phyloP scores from a whole-genome alignment of 2,888 invertebrate species.

The Pristionchus fissidentatus region DNA sequence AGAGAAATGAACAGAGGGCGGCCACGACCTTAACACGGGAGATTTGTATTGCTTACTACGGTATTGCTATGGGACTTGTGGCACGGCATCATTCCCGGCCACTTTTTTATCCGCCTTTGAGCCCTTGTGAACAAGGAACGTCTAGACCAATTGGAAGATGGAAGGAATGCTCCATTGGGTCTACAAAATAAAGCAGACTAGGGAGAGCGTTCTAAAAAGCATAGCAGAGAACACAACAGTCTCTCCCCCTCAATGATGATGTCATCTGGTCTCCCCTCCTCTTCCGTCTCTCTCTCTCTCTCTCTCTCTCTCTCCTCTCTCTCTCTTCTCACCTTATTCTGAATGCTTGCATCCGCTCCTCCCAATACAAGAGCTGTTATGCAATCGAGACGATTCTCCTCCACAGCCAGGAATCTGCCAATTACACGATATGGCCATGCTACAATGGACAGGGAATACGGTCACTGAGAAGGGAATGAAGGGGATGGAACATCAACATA shows the following conservation, averaged over 20 bases:
- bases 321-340: constrained; percentile 81
- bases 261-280: background rate
- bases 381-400: constrained; percentile 84
- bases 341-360: constrained; percentile 81
- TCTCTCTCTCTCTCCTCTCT: constrained; percentile 7
- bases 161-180: no score
- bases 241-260: background rate
- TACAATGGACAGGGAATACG: background rate
- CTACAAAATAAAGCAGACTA: background rate
- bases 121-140: no score
- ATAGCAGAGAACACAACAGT: background rate
- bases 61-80: no score
- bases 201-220: background rate
- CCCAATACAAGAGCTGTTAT: constrained; percentile 82
- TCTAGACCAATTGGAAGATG: no score
- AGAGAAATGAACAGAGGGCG: no score
- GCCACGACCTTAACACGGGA: no score
- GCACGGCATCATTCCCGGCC: no score
- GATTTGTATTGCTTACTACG: no score
- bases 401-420: constrained; percentile 85
- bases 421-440: background rate
- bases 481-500: no score
- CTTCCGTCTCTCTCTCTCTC: constrained; percentile 22
- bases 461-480: background rate
- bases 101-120: no score